These are phyloP conservation scores for Chelonus formosanus DNA, from an alignment of 2,888 invertebrate genomes.

Conservation along the genomic window DNA sequence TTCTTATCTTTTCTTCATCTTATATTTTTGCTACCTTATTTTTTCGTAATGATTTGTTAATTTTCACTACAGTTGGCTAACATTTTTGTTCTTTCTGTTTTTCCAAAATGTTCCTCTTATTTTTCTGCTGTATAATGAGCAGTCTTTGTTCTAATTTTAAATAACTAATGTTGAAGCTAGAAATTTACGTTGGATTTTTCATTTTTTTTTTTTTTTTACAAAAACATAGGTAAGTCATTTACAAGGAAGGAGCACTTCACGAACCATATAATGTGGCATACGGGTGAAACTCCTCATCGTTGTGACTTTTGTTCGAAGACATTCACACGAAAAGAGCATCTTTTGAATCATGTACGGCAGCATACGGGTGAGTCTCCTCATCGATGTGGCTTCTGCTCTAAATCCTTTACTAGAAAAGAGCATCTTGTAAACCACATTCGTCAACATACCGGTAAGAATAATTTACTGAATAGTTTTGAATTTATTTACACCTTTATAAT, in stretches of 20 bases:
- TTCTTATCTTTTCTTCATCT: no score
- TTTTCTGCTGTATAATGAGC: no score
- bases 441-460: conserved; percentile 74
- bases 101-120: no score
- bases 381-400: conserved; percentile 85
- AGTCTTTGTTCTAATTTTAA: no score
- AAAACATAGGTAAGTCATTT: conserved; percentile 73
- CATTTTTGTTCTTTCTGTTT: no score
- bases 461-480: conserved; percentile 41
- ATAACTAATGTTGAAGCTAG: no score
- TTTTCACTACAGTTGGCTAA: no score
- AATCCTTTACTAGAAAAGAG: conserved; percentile 87
- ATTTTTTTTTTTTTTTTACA: not conserved
- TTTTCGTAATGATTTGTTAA: no score
- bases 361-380: conserved; percentile 86
- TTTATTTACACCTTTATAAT: conserved; percentile 55
- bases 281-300: conserved; percentile 81
- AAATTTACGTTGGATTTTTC: no score
- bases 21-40: no score
- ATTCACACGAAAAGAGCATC: conserved; percentile 80
- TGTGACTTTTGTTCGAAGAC: conserved; percentile 84
- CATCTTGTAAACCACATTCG: conserved; percentile 87
- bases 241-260: conserved; percentile 90
- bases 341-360: conserved; percentile 80
- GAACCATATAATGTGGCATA: conserved; percentile 91